A percentile compares a stretch with the other conserved stretches of the same genome.
phyloP scores from a whole-genome alignment of 2,888 invertebrate genomes.

The Drosophila dives region DNA sequence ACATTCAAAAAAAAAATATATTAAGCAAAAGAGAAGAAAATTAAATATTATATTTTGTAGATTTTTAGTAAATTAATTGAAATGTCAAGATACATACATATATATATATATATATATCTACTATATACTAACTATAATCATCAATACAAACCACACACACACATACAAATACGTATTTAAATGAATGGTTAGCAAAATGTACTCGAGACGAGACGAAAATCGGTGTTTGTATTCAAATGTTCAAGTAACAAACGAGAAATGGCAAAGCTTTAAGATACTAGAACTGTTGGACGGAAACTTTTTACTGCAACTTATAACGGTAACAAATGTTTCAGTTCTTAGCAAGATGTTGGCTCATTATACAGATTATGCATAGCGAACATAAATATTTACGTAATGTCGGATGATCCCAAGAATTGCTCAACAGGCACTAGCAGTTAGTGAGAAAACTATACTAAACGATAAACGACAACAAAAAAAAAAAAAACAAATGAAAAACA shows the following conservation, averaged over 20 bases:
- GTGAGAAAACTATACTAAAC: slow-evolving; percentile 39
- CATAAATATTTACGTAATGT: slow-evolving; percentile 19
- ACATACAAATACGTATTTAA: slow-evolving; percentile 23
- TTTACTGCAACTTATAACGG: slow-evolving; percentile 25
- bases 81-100: slow-evolving; percentile 51
- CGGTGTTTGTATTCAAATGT: slow-evolving; percentile 53
- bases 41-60: slow-evolving; percentile 76
- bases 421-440: slow-evolving; percentile 45
- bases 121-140: slow-evolving; percentile 51
- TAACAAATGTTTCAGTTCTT: slow-evolving; percentile 37
- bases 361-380: slow-evolving; percentile 8
- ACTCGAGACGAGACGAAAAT: slow-evolving; percentile 40
- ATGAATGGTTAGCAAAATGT: slow-evolving; percentile 42
- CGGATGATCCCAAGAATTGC: slow-evolving; percentile 36
- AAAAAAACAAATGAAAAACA: slow-evolving; percentile 23
- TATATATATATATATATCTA: slow-evolving; percentile 42
- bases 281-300: slow-evolving; percentile 55
- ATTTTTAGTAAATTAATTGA: slow-evolving; percentile 74
- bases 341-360: slow-evolving; percentile 40
- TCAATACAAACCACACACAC: slow-evolving; percentile 23
- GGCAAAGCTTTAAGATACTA: slow-evolving; percentile 77
- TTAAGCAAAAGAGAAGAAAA: slow-evolving; percentile 36
- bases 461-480: slow-evolving; percentile 37
- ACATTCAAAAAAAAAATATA: slow-evolving; percentile 31
- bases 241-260: slow-evolving; percentile 69